Evolutionary conservation across 2,113 vertebrate species (phyloP), one percentile per base, ranked within the genome.

Genomic region (Sorex fumeus): DNA sequence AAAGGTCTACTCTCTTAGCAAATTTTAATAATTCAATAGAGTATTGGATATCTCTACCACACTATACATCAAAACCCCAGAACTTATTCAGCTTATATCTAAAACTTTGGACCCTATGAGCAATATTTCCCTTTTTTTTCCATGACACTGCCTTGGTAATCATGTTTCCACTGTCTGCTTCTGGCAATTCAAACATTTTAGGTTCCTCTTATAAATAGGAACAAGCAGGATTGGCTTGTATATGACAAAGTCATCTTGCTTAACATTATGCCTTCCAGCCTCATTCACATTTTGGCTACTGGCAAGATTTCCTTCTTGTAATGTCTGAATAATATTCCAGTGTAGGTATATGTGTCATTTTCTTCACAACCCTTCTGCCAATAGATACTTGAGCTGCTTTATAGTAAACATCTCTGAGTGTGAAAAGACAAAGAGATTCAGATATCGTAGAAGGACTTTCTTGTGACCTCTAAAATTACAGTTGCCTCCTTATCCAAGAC

Each of bases 371-470:
- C 30, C n/a, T 67, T 13, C 72, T 23, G 10, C 5, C 11, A 40
- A 40, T 40, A 40, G 40, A 40, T 40, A 40, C n/a, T n/a, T 40
- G 40, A 40, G 50, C 60, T 50, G 40, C 62, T 74, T 74, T 40
- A 66, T 74, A 15, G 50, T 23, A 83, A 71, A n/a, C 62, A 66
- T 93, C 84, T 93, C 62, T 72, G 84, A 76, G 64, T 84, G 47
- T 82, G 1, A 67, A 75, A 43, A 60, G 74, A 43, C 87, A 78
- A 8, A 3, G 60, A 8, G 71, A 82, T n/a, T 74, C 19, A 53
- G 60, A 75, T 36, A 87, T 15, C 25, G 62, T 10, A 8, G 32
- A 7, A 88, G 4, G 12, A 32, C 67, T 50, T 88, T 93, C n/a
- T 71, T 8, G 19, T 30, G 28, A 53, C 23, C 64, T 82, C 70